These are phyloP conservation scores for Eudasyphora cyanicolor DNA, from an alignment of 2,888 invertebrate species.

Conservation along the genomic window DNA sequence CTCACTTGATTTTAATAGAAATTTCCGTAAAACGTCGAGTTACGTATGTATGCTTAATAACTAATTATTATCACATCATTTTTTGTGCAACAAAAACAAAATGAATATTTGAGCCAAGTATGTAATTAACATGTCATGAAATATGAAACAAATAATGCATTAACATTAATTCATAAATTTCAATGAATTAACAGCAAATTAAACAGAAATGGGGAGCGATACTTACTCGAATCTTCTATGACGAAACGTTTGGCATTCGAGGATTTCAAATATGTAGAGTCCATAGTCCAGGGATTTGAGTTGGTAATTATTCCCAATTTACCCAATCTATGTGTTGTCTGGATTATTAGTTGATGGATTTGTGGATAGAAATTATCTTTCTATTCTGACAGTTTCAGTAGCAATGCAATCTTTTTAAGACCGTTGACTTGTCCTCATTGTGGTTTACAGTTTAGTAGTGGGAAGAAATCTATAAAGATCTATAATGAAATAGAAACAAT, in stretches of 20 bases:
- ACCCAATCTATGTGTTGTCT: no score
- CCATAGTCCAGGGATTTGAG: no score
- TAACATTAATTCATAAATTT: not conserved
- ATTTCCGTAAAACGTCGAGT: not conserved
- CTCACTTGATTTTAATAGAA: not conserved
- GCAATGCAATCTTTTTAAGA: no score
- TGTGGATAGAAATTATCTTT: not conserved
- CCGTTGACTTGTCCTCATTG: not conserved
- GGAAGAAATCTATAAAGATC: not conserved
- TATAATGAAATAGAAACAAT: not conserved
- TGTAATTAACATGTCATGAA: not conserved
- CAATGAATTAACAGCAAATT: no score
- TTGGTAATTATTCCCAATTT: no score
- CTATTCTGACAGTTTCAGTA: no score
- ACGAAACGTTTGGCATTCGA: constrained; percentile 75
- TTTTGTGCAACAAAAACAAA: not conserved
- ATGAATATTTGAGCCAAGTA: not conserved
- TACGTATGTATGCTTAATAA: not conserved
- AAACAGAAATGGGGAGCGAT: not conserved
- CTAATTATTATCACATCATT: constrained; percentile 2
- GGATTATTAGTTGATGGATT: not conserved
- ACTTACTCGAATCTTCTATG: constrained; percentile 77
- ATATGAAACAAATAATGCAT: not conserved
- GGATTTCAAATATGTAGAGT: constrained; percentile 68
- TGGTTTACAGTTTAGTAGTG: not conserved